These are phyloP conservation scores for Nephrotoma guestfalica DNA, from an alignment of 2,888 invertebrate species.

Conservation along the genomic window DNA sequence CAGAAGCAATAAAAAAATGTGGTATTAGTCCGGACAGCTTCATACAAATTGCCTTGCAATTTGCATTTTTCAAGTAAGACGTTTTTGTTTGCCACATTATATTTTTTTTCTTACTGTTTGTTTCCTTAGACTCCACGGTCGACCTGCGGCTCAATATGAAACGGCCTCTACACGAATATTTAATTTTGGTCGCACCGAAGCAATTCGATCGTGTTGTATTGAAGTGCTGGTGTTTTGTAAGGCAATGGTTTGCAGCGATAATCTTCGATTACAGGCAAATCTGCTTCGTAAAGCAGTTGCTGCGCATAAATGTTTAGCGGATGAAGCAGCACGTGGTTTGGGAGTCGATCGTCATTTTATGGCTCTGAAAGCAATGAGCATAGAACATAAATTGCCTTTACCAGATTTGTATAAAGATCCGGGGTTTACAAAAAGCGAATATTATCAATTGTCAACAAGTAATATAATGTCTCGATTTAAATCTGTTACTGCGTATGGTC, in stretches of 20 bases:
- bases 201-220: conserved; percentile 77
- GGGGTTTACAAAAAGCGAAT: conserved; percentile 54
- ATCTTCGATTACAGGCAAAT: conserved; percentile 43
- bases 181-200: conserved; percentile 79
- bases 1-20: conserved; percentile 71
- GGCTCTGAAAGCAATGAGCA: conserved; percentile 71
- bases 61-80: conserved; percentile 60
- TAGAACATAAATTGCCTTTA: conserved; percentile 56
- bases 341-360: conserved; percentile 89
- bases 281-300: conserved; percentile 58
- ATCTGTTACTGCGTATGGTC: conserved; percentile 84
- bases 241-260: conserved; percentile 43
- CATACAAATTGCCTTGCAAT: conserved; percentile 87
- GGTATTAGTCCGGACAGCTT: conserved; percentile 90
- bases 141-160: conserved; percentile 80
- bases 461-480: conserved; percentile 72
- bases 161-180: conserved; percentile 79
- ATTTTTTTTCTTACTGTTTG: not conserved
- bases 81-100: not conserved
- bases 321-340: conserved; percentile 37
- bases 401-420: conserved; percentile 59
- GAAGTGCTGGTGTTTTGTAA: conserved; percentile 69
- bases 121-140: conserved; percentile 44
- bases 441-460: conserved; percentile 79
- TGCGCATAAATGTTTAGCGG: conserved; percentile 68